These are phyloP conservation scores for Sinella curviseta DNA, from an alignment of 1,140 invertebrate genomes.

Conservation along the genomic window DNA sequence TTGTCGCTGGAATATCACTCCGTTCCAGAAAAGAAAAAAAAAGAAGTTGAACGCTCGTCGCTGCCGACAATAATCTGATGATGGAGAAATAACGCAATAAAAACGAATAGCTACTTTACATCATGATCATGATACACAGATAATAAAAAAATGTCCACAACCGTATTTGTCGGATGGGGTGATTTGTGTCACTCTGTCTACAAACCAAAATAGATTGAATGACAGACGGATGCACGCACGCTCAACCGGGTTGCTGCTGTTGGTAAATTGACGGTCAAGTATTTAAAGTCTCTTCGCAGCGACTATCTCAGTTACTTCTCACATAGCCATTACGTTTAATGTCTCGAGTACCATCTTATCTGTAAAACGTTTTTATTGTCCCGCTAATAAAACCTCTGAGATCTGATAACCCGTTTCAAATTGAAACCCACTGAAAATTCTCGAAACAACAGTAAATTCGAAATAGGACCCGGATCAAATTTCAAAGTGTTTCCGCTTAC, in stretches of 20 bases:
- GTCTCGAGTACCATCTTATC: not conserved
- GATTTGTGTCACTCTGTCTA: conserved; percentile 13
- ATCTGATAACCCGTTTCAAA: not conserved
- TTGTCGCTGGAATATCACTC: not conserved
- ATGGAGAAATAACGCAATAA: not conserved
- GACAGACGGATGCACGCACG: not conserved
- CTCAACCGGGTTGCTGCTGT: no score
- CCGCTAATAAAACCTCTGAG: not conserved
- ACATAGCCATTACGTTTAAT: not conserved
- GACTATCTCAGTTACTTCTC: not conserved
- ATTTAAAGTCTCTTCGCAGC: not conserved
- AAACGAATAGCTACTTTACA: not conserved
- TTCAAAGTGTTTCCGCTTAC: conserved; percentile 13
- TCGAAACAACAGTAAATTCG: not conserved
- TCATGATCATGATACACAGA: not conserved
- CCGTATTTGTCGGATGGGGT: not conserved
- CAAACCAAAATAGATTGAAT: not conserved
- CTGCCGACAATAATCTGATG: not conserved
- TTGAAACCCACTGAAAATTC: not conserved
- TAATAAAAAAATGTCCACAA: not conserved
- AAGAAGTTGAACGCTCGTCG: not conserved
- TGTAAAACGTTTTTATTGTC: not conserved
- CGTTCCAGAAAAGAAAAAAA: not conserved
- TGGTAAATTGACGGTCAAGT: no score
- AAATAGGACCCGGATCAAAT: not conserved